Conservation (phyloP, 2,113 vertebrate species). For the Gambusia holbrooki region DNA sequence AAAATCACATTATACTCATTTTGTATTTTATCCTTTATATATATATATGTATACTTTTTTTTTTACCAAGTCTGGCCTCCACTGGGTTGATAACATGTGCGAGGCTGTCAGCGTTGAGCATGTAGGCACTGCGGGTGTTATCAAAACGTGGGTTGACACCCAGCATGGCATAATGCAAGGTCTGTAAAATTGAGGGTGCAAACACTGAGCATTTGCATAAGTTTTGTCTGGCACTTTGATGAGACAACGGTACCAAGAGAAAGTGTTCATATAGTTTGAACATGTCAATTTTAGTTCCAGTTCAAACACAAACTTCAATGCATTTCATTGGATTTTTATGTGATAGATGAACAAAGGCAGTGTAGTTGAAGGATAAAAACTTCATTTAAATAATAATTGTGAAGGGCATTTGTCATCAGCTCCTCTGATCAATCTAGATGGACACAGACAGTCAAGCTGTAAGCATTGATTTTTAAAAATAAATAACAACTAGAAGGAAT, state of each 20-base stretch:
- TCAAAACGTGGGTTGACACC: conserved; percentile 94
- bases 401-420: too few species aligned
- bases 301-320: neutral
- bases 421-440: neutral
- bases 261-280: neutral
- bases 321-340: neutral
- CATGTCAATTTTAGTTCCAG: neutral
- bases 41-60: neutral
- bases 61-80: conserved; percentile 92
- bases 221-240: too few species aligned
- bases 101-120: conserved; percentile 88
- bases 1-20: neutral
- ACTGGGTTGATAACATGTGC: conserved; percentile 97
- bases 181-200: conserved; percentile 72
- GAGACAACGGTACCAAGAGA: too few species aligned
- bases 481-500: too few species aligned
- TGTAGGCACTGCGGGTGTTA: conserved; percentile 82
- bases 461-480: neutral
- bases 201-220: neutral
- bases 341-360: neutral
- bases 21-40: neutral
- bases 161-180: conserved; percentile 89
- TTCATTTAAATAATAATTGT: neutral
- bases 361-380: too few species aligned
- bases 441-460: neutral